phyloP scores from a whole-genome alignment of 2,797 vertebrate species.

The Coregonus sp. region DNA sequence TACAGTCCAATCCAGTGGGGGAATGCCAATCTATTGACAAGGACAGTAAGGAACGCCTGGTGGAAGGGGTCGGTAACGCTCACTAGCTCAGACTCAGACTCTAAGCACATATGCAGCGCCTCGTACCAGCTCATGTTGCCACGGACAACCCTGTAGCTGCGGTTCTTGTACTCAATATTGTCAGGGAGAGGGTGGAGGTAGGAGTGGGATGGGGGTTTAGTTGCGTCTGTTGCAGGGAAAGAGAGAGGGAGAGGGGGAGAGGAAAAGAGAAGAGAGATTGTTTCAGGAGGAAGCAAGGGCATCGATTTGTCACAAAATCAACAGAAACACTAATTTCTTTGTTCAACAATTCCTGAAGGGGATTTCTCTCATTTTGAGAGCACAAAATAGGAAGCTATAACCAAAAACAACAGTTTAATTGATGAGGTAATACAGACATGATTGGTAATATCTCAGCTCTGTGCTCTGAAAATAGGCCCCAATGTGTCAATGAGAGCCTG shows the following conservation, averaged over 20 bases:
- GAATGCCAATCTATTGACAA: conserved; percentile 81
- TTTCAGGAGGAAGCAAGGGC: background rate
- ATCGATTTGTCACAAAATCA: background rate
- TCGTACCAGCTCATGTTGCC: conserved; percentile 92
- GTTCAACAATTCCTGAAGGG: background rate
- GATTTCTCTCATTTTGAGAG: background rate
- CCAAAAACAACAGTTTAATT: background rate
- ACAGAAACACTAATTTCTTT: background rate
- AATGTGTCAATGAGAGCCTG: too few species aligned
- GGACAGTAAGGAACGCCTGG: conserved; percentile 91
- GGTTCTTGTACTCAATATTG: conserved; percentile 84
- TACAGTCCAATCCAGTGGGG: conserved; percentile 92
- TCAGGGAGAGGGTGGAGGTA: conserved; percentile 74
- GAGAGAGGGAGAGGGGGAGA: background rate
- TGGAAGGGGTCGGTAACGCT: conserved; percentile 89
- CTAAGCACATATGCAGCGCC: conserved; percentile 80
- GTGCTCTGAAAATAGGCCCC: background rate
- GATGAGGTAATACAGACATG: background rate
- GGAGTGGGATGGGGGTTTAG: conserved; percentile 75
- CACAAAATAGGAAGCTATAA: background rate
- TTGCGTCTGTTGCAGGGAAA: conserved; percentile 60
- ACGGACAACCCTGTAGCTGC: conserved; percentile 82
- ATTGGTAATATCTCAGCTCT: background rate
- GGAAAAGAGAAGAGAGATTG: background rate
- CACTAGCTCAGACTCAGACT: conserved; percentile 81